phyloP scores from a whole-genome alignment of 23 tunicate genomes.

The Styela clava region DNA sequence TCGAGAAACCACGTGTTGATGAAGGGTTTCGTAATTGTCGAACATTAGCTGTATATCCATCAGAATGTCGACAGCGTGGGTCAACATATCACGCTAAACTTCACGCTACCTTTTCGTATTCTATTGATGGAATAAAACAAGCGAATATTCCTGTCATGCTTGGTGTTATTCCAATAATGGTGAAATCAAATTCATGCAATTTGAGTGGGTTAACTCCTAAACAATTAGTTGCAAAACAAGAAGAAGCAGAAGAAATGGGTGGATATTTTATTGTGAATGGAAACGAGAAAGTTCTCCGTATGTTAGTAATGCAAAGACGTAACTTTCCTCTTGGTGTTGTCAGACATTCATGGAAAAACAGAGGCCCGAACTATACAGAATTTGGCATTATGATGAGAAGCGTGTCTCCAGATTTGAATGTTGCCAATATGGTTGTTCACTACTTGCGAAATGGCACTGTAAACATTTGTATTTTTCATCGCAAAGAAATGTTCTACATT shows the following conservation, averaged over 20 bases:
- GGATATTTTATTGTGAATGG: slow-evolving; percentile 92
- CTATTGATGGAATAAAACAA: slow-evolving; percentile 53
- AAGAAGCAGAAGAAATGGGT: slow-evolving; percentile 94
- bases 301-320: slow-evolving; percentile 73
- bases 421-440: slow-evolving; percentile 58
- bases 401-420: slow-evolving; percentile 48
- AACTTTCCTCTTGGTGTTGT: slow-evolving; percentile 82
- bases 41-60: slow-evolving; percentile 35
- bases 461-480: slow-evolving; percentile 44
- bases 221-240: slow-evolving; percentile 63
- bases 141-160: slow-evolving; percentile 27
- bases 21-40: slow-evolving; percentile 50
- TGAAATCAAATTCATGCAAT: slow-evolving; percentile 56
- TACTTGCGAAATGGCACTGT: slow-evolving; percentile 61
- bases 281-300: slow-evolving; percentile 90
- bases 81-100: slow-evolving; percentile 45
- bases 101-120: slow-evolving; percentile 37
- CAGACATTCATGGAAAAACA: slow-evolving; percentile 48
- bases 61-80: slow-evolving; percentile 77
- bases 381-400: slow-evolving; percentile 51
- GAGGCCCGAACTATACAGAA: slow-evolving; percentile 63
- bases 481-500: slow-evolving; percentile 59
- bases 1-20: slow-evolving; percentile 67
- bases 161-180: slow-evolving; percentile 78
- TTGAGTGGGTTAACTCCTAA: slow-evolving; percentile 61